Evolutionary conservation across 1,140 invertebrate species (phyloP).

Genomic region (Bombus pyrosoma): DNA sequence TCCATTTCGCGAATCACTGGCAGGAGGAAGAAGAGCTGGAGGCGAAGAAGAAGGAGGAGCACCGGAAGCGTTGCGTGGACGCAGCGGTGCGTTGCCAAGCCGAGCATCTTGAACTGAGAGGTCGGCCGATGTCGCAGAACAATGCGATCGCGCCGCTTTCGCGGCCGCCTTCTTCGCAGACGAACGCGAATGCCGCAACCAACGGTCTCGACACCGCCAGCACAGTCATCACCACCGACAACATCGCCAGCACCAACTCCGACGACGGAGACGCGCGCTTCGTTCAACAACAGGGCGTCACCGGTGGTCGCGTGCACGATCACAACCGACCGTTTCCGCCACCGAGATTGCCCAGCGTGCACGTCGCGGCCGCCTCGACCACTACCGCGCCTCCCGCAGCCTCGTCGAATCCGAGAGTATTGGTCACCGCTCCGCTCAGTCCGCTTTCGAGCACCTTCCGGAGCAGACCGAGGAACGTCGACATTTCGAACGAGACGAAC

Average conservation of each 20-base stretch:
- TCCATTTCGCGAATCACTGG: conserved; percentile 60
- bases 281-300: conserved; percentile 37
- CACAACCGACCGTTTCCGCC: conserved; percentile 72
- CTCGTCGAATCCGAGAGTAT: conserved; percentile 60
- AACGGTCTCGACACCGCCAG: not conserved
- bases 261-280: conserved; percentile 59
- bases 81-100: conserved; percentile 52
- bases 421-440: conserved; percentile 77
- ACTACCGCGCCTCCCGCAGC: conserved; percentile 64
- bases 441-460: conserved; percentile 72
- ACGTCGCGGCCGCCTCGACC: conserved; percentile 57
- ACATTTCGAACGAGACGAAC: conserved; percentile 47
- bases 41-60: conserved; percentile 69
- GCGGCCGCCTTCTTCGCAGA: conserved; percentile 76
- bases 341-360: conserved; percentile 65
- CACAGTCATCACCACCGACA: not conserved
- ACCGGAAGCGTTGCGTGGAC: conserved; percentile 54
- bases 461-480: conserved; percentile 58
- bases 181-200: not conserved
- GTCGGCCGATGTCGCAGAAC: conserved; percentile 77
- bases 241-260: not conserved
- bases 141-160: conserved; percentile 77
- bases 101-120: conserved; percentile 73
- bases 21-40: conserved; percentile 64
- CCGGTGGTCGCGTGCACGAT: conserved; percentile 71